These are phyloP conservation scores for Brienomyrus longianalis DNA, from an alignment of 2,113 vertebrate genomes.

Conservation along the genomic window DNA sequence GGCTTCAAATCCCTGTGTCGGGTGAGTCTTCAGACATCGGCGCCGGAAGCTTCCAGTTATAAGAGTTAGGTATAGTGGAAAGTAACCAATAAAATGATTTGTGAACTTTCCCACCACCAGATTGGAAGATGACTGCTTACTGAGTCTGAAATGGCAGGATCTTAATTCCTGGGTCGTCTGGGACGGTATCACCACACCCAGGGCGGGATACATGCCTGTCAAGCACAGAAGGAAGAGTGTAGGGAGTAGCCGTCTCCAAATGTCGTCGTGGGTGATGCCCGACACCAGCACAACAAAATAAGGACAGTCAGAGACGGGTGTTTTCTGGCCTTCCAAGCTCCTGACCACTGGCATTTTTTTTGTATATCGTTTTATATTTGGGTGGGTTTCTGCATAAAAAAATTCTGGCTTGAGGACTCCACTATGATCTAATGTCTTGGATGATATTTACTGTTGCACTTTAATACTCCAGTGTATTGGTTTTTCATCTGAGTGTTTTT, in stretches of 20 bases:
- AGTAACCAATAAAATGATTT: background rate
- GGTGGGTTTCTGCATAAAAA: background rate
- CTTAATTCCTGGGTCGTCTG: background rate
- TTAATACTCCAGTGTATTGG: no score
- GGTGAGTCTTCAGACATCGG: background rate
- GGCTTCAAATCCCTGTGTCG: background rate
- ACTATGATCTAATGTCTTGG: background rate
- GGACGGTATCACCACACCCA: background rate
- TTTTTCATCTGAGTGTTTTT: background rate
- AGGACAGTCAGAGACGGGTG: background rate
- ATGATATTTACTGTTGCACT: background rate
- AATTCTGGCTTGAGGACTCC: background rate
- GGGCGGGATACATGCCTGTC: background rate
- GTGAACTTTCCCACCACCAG: background rate
- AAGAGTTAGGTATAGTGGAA: background rate
- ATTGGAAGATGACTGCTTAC: background rate
- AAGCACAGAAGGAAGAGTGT: background rate
- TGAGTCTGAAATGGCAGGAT: background rate
- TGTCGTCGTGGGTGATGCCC: background rate
- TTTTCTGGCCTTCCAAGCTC: background rate
- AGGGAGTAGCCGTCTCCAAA: background rate
- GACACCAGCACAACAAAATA: background rate
- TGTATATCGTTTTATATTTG: background rate
- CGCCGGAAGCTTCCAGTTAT: background rate
- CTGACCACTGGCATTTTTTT: background rate